Evolutionary conservation across 2,113 vertebrate genomes (phyloP).

Genomic region (Alosa alosa): DNA sequence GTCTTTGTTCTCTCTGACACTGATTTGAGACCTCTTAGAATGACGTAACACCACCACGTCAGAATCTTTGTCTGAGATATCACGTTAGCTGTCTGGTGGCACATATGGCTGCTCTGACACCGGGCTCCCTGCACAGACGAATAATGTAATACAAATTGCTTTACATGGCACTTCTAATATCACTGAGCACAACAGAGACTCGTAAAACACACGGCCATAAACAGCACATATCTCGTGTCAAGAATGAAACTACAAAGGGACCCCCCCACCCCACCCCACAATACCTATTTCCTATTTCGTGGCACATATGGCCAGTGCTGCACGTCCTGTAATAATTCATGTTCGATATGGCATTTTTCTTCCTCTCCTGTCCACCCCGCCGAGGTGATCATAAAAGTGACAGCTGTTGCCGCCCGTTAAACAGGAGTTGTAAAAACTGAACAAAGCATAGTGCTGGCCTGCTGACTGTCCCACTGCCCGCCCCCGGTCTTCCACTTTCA

Average conservation of each 20-base stretch:
- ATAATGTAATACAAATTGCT: slow-evolving; percentile 15
- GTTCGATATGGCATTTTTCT: not conserved
- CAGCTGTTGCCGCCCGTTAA: slow-evolving; percentile 46
- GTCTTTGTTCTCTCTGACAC: not conserved
- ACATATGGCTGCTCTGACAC: not conserved
- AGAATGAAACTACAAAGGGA: slow-evolving; percentile 41
- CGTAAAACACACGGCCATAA: slow-evolving; percentile 43
- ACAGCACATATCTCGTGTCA: slow-evolving; percentile 41
- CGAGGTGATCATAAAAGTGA: slow-evolving; percentile 41
- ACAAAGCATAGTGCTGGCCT: not conserved
- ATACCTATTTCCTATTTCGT: not conserved
- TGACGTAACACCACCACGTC: not conserved
- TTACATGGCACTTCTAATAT: slow-evolving; percentile 9
- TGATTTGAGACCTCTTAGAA: not conserved
- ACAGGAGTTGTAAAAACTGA: slow-evolving; percentile 6
- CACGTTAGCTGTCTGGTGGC: not conserved
- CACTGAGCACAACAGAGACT: slow-evolving; percentile 14
- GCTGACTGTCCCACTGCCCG: not conserved
- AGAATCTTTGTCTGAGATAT: not conserved
- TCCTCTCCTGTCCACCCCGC: slow-evolving; percentile 15
- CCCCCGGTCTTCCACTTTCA: not conserved
- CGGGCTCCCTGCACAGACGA: not conserved
- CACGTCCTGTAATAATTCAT: slow-evolving; percentile 38
- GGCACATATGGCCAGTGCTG: not conserved
- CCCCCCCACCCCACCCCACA: not conserved